phyloP scores from a whole-genome alignment of 92 coral and sea anemone species.

The Epizoanthus ramosus region DNA sequence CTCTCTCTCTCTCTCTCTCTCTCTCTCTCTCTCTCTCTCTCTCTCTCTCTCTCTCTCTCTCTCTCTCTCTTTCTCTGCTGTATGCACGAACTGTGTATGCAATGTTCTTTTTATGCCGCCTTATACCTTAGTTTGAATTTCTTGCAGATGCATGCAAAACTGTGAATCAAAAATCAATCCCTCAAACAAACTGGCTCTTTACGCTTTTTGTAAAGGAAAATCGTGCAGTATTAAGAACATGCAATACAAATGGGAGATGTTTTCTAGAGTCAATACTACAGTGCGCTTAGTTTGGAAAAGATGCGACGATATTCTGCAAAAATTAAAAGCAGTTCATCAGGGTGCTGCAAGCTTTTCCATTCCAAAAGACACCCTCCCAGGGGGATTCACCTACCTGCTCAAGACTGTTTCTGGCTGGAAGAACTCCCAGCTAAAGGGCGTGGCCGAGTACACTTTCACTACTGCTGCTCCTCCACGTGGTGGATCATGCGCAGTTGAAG shows the following conservation, averaged over 20 bases:
- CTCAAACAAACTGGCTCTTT: neutral
- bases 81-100: too few relatives aligned
- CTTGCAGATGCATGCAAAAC: constrained; percentile 1
- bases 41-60: too few relatives aligned
- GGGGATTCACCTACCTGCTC: neutral
- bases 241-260: neutral
- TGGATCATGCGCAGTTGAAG: neutral
- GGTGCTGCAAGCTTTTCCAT: neutral
- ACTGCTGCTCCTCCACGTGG: neutral
- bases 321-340: neutral
- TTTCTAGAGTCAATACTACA: neutral
- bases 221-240: neutral
- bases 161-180: neutral
- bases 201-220: neutral
- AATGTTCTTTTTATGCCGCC: too few relatives aligned
- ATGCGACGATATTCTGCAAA: neutral
- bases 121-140: too few relatives aligned
- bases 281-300: neutral
- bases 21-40: too few relatives aligned
- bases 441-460: neutral
- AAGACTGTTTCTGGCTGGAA: neutral
- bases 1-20: too few relatives aligned
- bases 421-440: neutral
- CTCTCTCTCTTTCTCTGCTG: too few relatives aligned
- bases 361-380: neutral